These are phyloP conservation scores for Sinelater perroti DNA, from an alignment of 2,888 invertebrate genomes.

Conservation along the genomic window DNA sequence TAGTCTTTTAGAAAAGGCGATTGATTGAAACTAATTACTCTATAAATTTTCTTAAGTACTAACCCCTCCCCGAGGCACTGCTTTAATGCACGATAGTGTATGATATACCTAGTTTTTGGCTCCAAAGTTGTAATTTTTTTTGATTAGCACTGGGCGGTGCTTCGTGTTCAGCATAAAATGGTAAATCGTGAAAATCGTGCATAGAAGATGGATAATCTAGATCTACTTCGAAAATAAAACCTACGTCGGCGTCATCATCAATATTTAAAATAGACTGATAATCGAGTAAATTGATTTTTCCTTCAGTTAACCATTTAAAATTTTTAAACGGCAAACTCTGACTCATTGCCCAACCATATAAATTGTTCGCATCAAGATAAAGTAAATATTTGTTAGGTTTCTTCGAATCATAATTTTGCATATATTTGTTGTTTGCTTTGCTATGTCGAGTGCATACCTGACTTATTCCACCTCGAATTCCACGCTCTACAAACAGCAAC, in stretches of 20 bases:
- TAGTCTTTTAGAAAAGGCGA: conserved; percentile 17
- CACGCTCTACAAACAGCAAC: conserved; percentile 46
- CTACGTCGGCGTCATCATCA: conserved; percentile 36
- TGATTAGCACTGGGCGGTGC: conserved; percentile 36
- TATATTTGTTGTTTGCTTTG: conserved; percentile 54
- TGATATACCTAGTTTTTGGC: conserved; percentile 40
- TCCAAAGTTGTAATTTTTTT: conserved; percentile 46
- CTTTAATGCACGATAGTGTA: conserved; percentile 50
- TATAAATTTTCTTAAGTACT: conserved; percentile 48
- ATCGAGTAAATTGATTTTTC: too few species aligned
- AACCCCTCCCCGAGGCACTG: conserved; percentile 46
- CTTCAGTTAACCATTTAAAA: conserved; percentile 48
- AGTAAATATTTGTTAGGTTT: conserved; percentile 44
- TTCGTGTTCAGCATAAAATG: conserved; percentile 48
- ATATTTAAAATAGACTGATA: neutral
- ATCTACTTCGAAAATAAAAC: conserved; percentile 53
- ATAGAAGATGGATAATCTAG: conserved; percentile 42
- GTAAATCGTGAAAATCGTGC: conserved; percentile 50
- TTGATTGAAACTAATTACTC: conserved; percentile 40
- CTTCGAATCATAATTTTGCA: too few species aligned
- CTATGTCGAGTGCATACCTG: conserved; percentile 47
- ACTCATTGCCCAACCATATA: conserved; percentile 46
- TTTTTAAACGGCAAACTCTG: conserved; percentile 45
- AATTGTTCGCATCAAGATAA: conserved; percentile 51
- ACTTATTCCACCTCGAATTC: conserved; percentile 37